Conservation (phyloP, 2,113 vertebrate species). For the Cygnus atratus region DNA sequence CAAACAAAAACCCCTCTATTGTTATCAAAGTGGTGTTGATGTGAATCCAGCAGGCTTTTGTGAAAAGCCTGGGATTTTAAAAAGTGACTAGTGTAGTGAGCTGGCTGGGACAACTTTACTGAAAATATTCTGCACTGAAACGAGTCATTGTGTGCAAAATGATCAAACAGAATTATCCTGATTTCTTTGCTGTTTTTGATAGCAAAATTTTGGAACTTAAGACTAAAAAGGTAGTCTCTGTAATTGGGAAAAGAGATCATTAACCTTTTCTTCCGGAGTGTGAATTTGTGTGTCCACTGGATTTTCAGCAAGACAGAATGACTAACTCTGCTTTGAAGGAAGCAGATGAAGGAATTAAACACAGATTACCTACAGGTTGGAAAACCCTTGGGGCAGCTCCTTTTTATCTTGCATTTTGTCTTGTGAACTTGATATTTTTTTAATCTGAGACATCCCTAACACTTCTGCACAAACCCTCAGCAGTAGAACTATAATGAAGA, state of each 20-base stretch:
- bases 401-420: not conserved
- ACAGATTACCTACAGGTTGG: not conserved
- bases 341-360: not conserved
- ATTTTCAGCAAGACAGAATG: not conserved
- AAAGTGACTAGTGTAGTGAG: not conserved
- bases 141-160: not conserved
- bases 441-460: not conserved
- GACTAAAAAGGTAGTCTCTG: not conserved
- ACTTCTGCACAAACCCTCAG: not conserved
- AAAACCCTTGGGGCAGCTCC: not conserved
- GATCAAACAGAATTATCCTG: not conserved
- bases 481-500: rapidly evolving
- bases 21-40: not conserved
- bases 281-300: not conserved
- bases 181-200: not conserved
- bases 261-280: rapidly evolving
- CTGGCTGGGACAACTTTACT: not conserved
- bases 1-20: not conserved
- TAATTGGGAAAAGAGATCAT: not conserved
- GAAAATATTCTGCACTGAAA: not conserved
- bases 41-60: not conserved
- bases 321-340: not conserved
- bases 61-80: not conserved
- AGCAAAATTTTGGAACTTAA: not conserved
- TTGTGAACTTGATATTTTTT: not conserved